Base-by-base conservation (phyloP, 2,797 vertebrate species). In the Cirrhinus mrigala region DNA sequence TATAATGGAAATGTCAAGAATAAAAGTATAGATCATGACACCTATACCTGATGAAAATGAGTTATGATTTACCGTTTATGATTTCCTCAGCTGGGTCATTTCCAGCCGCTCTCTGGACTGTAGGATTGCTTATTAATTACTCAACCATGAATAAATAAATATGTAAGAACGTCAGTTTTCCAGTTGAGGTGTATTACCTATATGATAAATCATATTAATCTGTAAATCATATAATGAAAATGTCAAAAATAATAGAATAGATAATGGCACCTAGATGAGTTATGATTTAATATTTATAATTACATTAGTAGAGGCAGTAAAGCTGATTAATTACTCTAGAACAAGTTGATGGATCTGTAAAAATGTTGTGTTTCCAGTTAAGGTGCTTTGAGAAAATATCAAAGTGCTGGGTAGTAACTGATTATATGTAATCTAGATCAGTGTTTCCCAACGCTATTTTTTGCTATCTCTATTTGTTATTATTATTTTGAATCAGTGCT, bases 1-100 rank as follows among this genome's bases (percentile, higher is more conserved):
- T 76, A 40, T 77, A 77, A 77, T 81, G 52, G 15, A 81, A 84
- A 76, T 75, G 77, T 74, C 77, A 84, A 66, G 27, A 68, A 71
- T 46, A 20, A 48, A 84, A 78, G 50, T 52, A 79, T 73, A 80
- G 62, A 87, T 84, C 33, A 24, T 60, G 75, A 71, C 75, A 79
- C 24, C 16, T 84, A 10, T 77, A 78, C 74, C 64, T 48, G 83
- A 77, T 68, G 48, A 58, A 70, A 81, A 77, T 22, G 6, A 83
- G 60, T 76, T 83, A 24, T 46, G 62, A 56, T 84, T 68, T 56
- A 76, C 44, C 12, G 20, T 74, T 73, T 52, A 40, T 24, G 46
- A 83, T 52, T 83, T 75, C 4, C 15, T 46, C 33, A 14, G 46
- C 15, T 50, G 11, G 62, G 60, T 66, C 58, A 24, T 77, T 83